phyloP scores from a whole-genome alignment of 1,140 invertebrate species.

The Coboldia fuscipes region DNA sequence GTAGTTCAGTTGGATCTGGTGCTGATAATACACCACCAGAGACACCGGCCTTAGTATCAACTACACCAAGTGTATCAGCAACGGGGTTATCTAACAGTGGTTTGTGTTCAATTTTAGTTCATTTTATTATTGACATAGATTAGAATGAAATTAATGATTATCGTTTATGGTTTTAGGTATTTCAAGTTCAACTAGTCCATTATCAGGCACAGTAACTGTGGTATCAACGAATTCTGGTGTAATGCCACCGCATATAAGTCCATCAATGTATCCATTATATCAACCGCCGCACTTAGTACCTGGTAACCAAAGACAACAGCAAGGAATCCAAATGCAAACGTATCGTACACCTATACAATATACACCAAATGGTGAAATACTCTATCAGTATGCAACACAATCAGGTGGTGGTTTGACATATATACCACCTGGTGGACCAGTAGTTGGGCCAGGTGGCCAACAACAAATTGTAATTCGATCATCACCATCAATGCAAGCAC shows the following conservation, averaged over 20 bases:
- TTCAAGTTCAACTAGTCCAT: neutral
- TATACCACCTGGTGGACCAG: constrained; percentile 37
- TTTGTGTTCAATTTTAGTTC: neutral
- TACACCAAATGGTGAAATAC: constrained; percentile 15
- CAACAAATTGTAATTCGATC: constrained; percentile 7
- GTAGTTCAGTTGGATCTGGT: constrained; percentile 17
- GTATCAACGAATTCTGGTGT: too few species aligned
- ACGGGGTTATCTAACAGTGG: neutral
- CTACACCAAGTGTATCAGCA: neutral
- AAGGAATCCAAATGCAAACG: constrained; percentile 5
- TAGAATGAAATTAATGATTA: too few species aligned
- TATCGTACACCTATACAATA: constrained; percentile 16
- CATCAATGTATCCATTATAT: constrained; percentile 3
- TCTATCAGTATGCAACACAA: constrained; percentile 23
- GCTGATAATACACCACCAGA: constrained; percentile 18
- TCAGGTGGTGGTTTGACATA: constrained; percentile 20
- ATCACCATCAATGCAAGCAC: constrained; percentile 6
- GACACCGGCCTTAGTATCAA: constrained; percentile 13
- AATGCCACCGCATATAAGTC: too few species aligned
- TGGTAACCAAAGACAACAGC: constrained; percentile 7
- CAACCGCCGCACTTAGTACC: constrained; percentile 1
- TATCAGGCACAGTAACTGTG: too few species aligned
- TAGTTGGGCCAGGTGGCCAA: constrained; percentile 24
- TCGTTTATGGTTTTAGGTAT: neutral
- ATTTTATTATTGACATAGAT: too few species aligned